Evolutionary conservation across 1,140 invertebrate genomes (phyloP).

Genomic region (Caenorhabditis remanei): DNA sequence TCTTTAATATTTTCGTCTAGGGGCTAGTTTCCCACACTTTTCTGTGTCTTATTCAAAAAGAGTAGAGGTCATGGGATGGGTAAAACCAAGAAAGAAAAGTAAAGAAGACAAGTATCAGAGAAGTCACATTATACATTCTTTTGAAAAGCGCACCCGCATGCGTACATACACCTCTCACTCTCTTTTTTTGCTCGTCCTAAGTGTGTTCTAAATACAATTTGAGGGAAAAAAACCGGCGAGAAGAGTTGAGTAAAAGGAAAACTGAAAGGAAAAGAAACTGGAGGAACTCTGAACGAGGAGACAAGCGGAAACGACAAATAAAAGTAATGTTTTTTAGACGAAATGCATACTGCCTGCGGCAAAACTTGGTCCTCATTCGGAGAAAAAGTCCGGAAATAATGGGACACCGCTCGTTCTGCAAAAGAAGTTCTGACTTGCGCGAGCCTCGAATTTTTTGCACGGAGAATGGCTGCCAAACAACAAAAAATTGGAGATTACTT

Average conservation of each 20-base stretch:
- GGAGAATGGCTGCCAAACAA: slow-evolving; percentile 9
- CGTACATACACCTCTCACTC: slow-evolving; percentile 27
- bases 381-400: slow-evolving; percentile 46
- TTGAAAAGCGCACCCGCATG: slow-evolving; percentile 5
- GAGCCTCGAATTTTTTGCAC: neutral
- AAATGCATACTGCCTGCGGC: slow-evolving; percentile 52
- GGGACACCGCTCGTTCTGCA: neutral
- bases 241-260: neutral
- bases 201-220: slow-evolving; percentile 56
- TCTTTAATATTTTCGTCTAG: neutral
- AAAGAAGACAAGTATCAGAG: slow-evolving; percentile 50
- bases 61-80: slow-evolving; percentile 8
- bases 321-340: slow-evolving; percentile 54
- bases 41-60: neutral
- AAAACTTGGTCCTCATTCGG: slow-evolving; percentile 43
- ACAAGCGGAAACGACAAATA: slow-evolving; percentile 50
- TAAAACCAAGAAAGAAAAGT: neutral
- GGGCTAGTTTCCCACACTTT: neutral
- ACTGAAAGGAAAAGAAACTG: neutral
- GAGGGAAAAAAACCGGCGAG: slow-evolving; percentile 25
- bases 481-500: slow-evolving; percentile 48
- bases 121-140: slow-evolving; percentile 46
- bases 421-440: slow-evolving; percentile 14
- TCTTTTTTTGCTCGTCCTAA: slow-evolving; percentile 25
- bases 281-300: slow-evolving; percentile 44